Evolutionary conservation across 2,888 invertebrate genomes (phyloP), one percentile per base, ranked within the genome.

Genomic region (Tetragonisca angustula): DNA sequence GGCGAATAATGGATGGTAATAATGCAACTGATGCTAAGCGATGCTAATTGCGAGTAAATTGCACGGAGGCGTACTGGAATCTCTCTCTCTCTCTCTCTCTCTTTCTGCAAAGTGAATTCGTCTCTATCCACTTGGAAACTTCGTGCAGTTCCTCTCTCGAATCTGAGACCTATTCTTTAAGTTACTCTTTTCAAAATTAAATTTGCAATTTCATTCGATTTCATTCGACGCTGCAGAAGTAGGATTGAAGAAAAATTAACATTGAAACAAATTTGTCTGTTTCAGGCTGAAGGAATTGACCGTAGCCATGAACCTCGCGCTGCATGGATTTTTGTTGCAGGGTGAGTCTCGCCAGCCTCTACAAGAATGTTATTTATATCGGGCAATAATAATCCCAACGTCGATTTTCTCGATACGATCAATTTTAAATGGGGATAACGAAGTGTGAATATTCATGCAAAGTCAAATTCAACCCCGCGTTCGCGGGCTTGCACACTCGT

Each of bases 221-320:
- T 36, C 36, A 36, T 9, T 9, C 9, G 36, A 36, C 36, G 1
- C 36, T 36, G 9, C 36, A 9, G 4, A 56, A 11, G 15, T 5
- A 13, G 15, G n/a, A 5, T n/a, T 4, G 0, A 0, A n/a, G n/a
- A n/a, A n/a, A 19, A 24, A 13, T 27, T 15, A 21, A 4, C 19
- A 0, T 2, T 50, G 9, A 62, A 17, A n/a, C 11, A 56, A 62
- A 43, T 56, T 50, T 72, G 78, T 83, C n/a, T 87, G 81, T 93
- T 93, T 71, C 90, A 94, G 93, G 89, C 90, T 88, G 92, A 91
- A 89, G 89, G 85, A 89, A 89, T 89, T 86, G 84, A 92, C 85
- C 87, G 90, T 94, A 94, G 93, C 94, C 94, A 94, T 94, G 94
- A 94, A 94, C 94, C 94, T 94, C 93, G 94, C 93, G 94, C 93